A percentile compares a stretch with the other conserved stretches of the same genome.
Evolutionary conservation across 2,888 invertebrate species (phyloP).

Genomic region (Cheilosia urbana): DNA sequence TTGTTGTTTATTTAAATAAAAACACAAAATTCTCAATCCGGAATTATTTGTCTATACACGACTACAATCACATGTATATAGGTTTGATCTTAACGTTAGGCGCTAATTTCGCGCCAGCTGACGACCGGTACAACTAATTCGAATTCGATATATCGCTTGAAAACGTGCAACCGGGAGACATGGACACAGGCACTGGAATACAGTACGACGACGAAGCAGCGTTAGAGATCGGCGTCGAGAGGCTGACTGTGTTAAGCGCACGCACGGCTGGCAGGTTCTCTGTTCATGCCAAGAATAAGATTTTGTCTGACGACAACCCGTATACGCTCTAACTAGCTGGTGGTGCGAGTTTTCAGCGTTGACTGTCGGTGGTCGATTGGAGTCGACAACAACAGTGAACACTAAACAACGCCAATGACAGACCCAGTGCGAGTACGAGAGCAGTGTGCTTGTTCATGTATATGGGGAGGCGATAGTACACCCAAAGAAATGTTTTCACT

Average conservation of each 20-base stretch:
- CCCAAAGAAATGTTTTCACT: conserved; percentile 47
- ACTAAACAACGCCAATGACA: conserved; percentile 45
- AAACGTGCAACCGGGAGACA: conserved; percentile 37
- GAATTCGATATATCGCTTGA: conserved; percentile 36
- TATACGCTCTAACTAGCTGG: conserved; percentile 23
- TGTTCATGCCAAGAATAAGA: conserved; percentile 62
- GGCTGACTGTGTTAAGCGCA: conserved; percentile 35
- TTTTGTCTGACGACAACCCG: conserved; percentile 42
- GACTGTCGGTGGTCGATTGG: conserved; percentile 71
- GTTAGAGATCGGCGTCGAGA: conserved; percentile 38
- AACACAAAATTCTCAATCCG: conserved; percentile 36
- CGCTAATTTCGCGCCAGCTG: conserved; percentile 52
- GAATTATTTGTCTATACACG: conserved; percentile 55
- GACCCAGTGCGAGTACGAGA: conserved; percentile 1
- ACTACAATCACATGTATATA: conserved; percentile 8
- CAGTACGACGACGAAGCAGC: conserved; percentile 12
- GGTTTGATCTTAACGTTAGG: conserved; percentile 23
- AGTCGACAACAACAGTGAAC: conserved; percentile 50
- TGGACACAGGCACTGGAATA: conserved; percentile 10
- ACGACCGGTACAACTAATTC: conserved; percentile 58
- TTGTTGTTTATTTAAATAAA: conserved; percentile 33
- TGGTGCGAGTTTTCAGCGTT: conserved; percentile 55
- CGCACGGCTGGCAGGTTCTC: conserved; percentile 49
- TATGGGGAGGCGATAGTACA: conserved; percentile 61
- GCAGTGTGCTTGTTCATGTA: conserved; percentile 49